phyloP scores from a whole-genome alignment of 2,113 vertebrate species.

The Puntigrus tetrazona region DNA sequence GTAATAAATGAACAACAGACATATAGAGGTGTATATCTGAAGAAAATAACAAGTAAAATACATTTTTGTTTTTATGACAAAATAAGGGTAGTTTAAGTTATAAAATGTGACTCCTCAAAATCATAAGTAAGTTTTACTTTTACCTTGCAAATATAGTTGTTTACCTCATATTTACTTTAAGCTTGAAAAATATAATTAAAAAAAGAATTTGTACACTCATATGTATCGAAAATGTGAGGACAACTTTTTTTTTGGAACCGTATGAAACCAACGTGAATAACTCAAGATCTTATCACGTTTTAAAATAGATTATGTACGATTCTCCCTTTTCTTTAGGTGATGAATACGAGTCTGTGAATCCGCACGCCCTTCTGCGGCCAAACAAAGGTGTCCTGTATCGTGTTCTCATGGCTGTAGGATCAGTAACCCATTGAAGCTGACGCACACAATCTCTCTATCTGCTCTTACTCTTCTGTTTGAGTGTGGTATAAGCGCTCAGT shows the following conservation, averaged over 20 bases:
- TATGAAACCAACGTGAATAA: not conserved
- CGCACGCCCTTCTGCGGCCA: not conserved
- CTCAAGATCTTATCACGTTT: not conserved
- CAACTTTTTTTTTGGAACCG: not conserved
- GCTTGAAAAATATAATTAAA: not conserved
- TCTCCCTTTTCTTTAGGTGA: not conserved
- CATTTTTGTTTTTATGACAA: not conserved
- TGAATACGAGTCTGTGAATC: constrained; percentile 8
- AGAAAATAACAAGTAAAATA: too few species aligned
- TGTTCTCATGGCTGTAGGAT: constrained; percentile 33
- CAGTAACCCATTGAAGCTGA: constrained; percentile 29
- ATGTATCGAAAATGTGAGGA: not conserved
- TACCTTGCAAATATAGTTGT: too few species aligned
- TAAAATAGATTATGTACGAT: not conserved
- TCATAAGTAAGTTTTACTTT: not conserved
- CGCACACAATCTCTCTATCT: constrained; percentile 31
- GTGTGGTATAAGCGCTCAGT: constrained; percentile 47
- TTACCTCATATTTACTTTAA: too few species aligned
- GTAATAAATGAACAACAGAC: not conserved
- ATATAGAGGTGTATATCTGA: not conserved
- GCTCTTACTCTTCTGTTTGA: constrained; percentile 38
- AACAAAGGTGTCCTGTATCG: constrained; percentile 40
- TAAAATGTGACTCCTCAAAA: not conserved
- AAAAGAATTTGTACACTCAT: not conserved
- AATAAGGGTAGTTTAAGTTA: not conserved